phyloP scores from a whole-genome alignment of 1,140 invertebrate species.

The Oncopeltus fasciatus region DNA sequence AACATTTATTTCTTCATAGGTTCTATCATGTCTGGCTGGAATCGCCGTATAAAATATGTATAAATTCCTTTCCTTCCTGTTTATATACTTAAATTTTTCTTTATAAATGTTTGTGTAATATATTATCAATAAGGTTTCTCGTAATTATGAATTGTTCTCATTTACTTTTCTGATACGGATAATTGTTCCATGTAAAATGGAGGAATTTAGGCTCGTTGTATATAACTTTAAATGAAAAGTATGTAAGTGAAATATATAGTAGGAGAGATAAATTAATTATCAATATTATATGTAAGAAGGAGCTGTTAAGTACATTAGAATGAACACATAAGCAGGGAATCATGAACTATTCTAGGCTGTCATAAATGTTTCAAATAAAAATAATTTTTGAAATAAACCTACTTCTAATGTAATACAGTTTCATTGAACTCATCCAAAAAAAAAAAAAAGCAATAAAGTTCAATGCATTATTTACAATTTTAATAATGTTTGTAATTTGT shows the following conservation, averaged over 20 bases:
- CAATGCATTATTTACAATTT: background rate
- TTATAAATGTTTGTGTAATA: background rate
- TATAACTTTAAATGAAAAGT: no score
- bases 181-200: background rate
- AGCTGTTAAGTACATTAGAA: no score
- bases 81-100: background rate
- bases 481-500: conserved; percentile 4
- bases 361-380: no score
- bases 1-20: background rate
- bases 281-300: no score
- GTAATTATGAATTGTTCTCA: background rate
- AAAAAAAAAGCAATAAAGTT: conserved; percentile 5
- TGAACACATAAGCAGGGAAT: no score
- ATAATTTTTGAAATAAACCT: no score
- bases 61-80: background rate
- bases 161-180: no score
- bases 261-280: no score
- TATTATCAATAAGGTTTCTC: background rate
- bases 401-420: no score
- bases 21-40: conserved; percentile 14
- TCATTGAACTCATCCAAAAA: background rate
- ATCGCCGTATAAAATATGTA: conserved; percentile 11
- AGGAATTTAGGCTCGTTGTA: no score
- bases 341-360: no score
- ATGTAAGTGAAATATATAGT: no score